A percentile compares a stretch with the other conserved stretches of the same genome.
Conservation (phyloP, 2,888 invertebrate species). For the Cosmopolites sordidus region DNA sequence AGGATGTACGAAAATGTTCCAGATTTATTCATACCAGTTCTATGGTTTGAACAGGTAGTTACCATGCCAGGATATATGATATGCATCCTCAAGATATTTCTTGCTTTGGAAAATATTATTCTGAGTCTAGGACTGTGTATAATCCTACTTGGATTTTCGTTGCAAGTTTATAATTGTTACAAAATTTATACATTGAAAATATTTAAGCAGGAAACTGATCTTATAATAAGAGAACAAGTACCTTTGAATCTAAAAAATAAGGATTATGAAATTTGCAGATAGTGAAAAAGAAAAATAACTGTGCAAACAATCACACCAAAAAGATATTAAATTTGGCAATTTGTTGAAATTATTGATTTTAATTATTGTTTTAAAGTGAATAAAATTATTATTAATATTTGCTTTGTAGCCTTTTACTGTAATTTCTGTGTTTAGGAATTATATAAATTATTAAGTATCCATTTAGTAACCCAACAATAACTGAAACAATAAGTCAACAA, state of each 20-base stretch:
- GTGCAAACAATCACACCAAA: too few species aligned
- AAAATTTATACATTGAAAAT: slow-evolving; percentile 29
- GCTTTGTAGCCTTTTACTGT: too few species aligned
- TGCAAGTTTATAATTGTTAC: slow-evolving; percentile 28
- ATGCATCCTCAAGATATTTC: slow-evolving; percentile 52
- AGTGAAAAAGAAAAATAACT: neutral
- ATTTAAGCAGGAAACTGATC: slow-evolving; percentile 10
- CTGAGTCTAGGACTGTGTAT: slow-evolving; percentile 31
- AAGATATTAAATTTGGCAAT: too few species aligned
- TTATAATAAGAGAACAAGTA: slow-evolving; percentile 25
- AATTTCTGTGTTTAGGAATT: too few species aligned
- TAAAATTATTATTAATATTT: too few species aligned
- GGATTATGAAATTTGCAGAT: neutral
- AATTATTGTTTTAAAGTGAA: too few species aligned
- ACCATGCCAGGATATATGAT: slow-evolving; percentile 56
- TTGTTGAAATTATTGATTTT: too few species aligned
- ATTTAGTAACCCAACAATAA: too few species aligned
- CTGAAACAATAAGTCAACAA: too few species aligned
- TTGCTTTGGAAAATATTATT: slow-evolving; percentile 49
- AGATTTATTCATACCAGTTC: slow-evolving; percentile 65
- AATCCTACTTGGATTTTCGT: slow-evolving; percentile 24
- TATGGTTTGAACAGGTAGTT: slow-evolving; percentile 75
- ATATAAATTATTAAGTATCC: too few species aligned
- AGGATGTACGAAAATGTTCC: slow-evolving; percentile 67
- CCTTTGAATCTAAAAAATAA: slow-evolving; percentile 23